Conservation (phyloP, 2,888 invertebrate species). For the Cosmia trapezina region DNA sequence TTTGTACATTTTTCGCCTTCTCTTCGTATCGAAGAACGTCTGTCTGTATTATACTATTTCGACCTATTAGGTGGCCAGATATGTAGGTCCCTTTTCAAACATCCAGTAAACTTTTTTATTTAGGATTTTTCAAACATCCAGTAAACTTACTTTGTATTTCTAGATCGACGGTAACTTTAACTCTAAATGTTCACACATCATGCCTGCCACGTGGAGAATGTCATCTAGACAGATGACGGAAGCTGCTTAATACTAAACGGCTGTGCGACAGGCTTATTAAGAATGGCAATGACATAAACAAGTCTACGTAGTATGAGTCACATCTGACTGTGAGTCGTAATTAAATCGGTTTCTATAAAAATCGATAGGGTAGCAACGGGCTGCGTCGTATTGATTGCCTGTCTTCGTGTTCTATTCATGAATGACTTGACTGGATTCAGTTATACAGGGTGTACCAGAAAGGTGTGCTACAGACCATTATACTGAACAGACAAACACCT, state of each 20-base stretch:
- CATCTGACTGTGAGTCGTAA: constrained; percentile 8
- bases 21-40: too few species aligned
- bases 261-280: constrained; percentile 16
- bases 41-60: neutral
- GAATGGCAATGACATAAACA: constrained; percentile 39
- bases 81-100: neutral
- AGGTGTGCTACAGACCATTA: too few species aligned
- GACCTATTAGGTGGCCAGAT: neutral
- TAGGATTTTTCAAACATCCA: neutral
- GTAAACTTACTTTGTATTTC: neutral
- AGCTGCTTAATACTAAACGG: constrained; percentile 8
- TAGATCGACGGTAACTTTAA: neutral
- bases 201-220: neutral
- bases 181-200: neutral
- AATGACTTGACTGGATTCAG: constrained; percentile 3
- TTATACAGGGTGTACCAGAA: too few species aligned
- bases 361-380: constrained; percentile 29
- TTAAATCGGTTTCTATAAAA: constrained; percentile 17
- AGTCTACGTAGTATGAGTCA: constrained; percentile 34
- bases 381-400: constrained; percentile 22
- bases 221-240: constrained; percentile 33
- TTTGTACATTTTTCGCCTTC: neutral
- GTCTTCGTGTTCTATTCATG: constrained; percentile 26
- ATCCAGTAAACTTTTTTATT: neutral
- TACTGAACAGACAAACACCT: too few species aligned